Conservation (phyloP, 2,797 vertebrate genomes). For the Paratrypauchen microcephalus region DNA sequence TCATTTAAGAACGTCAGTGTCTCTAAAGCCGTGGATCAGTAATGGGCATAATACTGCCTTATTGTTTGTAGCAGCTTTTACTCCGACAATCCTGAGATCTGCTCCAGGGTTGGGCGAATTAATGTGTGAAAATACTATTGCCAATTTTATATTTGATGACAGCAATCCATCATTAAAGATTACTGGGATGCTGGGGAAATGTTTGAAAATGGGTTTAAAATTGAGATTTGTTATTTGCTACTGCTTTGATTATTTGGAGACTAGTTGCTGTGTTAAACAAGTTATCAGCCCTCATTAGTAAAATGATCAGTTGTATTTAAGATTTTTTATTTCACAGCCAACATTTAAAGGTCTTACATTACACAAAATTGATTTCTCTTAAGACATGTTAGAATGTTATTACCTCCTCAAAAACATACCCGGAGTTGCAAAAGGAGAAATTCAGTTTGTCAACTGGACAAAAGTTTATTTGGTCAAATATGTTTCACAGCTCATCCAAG, state of each 20-base stretch:
- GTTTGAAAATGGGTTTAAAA: no score
- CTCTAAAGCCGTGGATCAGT: background rate
- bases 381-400: no score
- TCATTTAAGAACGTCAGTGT: background rate
- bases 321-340: no score
- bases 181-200: background rate
- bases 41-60: background rate
- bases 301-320: background rate
- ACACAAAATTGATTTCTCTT: no score
- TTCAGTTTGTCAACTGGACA: no score
- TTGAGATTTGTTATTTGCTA: no score
- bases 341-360: no score
- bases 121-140: background rate
- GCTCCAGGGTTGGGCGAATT: background rate
- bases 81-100: background rate
- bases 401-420: no score
- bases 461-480: no score
- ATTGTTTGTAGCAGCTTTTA: background rate
- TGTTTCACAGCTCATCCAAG: no score
- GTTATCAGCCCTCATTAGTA: background rate
- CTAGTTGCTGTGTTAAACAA: background rate
- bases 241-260: background rate
- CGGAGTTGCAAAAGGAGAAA: no score
- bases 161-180: background rate
- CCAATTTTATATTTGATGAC: background rate